Evolutionary conservation across 1,140 invertebrate species (phyloP).

Genomic region (Zaprionus ornatus): DNA sequence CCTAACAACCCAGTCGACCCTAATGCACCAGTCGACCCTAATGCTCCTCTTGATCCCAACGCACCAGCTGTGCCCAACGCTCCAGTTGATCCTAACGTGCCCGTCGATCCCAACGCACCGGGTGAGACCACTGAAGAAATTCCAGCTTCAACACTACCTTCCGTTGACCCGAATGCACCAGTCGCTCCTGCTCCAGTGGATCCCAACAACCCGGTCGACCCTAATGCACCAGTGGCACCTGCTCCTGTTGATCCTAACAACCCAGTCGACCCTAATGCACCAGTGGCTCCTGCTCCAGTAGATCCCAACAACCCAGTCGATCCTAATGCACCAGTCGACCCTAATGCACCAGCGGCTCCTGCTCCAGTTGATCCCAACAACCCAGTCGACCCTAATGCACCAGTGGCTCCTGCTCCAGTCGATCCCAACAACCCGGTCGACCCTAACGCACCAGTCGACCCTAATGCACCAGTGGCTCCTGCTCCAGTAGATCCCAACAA

Average conservation of each 20-base stretch:
- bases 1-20: not conserved
- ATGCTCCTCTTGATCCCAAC: not conserved
- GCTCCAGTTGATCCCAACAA: slow-evolving; percentile 16
- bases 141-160: not conserved
- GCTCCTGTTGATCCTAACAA: slow-evolving; percentile 25
- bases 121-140: not conserved
- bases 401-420: not conserved
- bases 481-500: not conserved
- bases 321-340: slow-evolving; percentile 20
- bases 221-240: slow-evolving; percentile 21
- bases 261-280: slow-evolving; percentile 11
- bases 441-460: too few species aligned
- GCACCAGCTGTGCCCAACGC: not conserved
- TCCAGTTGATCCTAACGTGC: not conserved
- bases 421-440: not conserved
- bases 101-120: not conserved
- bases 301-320: slow-evolving; percentile 11
- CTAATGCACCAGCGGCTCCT: too few species aligned
- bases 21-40: not conserved
- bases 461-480: not conserved
- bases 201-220: slow-evolving; percentile 18
- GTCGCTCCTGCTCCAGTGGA: slow-evolving; percentile 15
- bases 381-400: not conserved
- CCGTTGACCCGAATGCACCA: slow-evolving; percentile 16
- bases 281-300: slow-evolving; percentile 15